A percentile compares a stretch with the other conserved stretches of the same genome.
Conservation (phyloP, 2,888 invertebrate genomes). For the Argyra leucocephala region DNA sequence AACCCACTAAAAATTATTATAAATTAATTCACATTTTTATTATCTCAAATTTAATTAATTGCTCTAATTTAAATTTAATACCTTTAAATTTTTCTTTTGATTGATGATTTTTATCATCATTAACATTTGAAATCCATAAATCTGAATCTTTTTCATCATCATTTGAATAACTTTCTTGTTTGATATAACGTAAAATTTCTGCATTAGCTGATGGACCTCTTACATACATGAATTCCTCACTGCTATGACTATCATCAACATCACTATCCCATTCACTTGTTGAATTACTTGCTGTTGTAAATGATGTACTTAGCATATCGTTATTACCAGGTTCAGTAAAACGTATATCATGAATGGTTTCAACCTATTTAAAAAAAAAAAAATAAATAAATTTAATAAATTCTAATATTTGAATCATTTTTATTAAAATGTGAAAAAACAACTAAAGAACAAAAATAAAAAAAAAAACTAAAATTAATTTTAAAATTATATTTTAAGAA, state of each 20-base stretch:
- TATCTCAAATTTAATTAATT: background rate
- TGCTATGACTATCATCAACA: conserved; percentile 41
- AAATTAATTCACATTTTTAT: background rate
- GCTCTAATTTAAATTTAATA: background rate
- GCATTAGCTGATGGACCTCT: conserved; percentile 20
- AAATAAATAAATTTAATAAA: conserved; percentile 11
- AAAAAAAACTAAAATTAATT: too few species aligned
- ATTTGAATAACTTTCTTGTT: conserved; percentile 11
- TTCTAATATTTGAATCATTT: too few species aligned
- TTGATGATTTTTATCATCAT: conserved; percentile 17
- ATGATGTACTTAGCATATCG: conserved; percentile 24
- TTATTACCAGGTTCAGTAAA: conserved; percentile 20
- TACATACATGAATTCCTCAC: conserved; percentile 33
- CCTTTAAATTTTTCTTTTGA: conserved; percentile 7
- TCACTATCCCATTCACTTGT: conserved; percentile 41
- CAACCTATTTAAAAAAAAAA: conserved; percentile 17
- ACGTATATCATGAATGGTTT: conserved; percentile 23
- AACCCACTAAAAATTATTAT: conserved; percentile 18
- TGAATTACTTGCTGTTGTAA: conserved; percentile 14
- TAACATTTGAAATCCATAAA: conserved; percentile 23
- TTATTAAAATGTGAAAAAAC: too few species aligned
- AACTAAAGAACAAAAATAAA: too few species aligned
- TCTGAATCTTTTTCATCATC: conserved; percentile 16
- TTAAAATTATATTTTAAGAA: too few species aligned
- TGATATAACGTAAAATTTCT: conserved; percentile 12